These are phyloP conservation scores for Cephalopterus ornatus DNA, from an alignment of 2,113 vertebrate genomes.

Conservation along the genomic window DNA sequence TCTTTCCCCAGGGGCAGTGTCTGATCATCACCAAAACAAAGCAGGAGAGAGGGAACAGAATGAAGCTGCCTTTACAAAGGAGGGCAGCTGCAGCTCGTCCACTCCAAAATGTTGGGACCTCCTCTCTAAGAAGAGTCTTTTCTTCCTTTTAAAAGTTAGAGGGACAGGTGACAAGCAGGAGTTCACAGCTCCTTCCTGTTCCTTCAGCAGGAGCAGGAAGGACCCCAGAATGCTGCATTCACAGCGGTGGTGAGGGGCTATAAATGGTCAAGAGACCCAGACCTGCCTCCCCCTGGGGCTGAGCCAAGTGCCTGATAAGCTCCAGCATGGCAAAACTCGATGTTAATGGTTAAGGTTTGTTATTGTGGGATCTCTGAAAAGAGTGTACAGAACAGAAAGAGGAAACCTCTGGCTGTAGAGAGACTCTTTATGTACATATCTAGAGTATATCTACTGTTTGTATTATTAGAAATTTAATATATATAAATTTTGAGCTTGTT, in stretches of 20 bases:
- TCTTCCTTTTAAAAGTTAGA: neutral
- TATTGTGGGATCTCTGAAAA: neutral
- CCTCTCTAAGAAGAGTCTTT: neutral
- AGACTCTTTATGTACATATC: neutral
- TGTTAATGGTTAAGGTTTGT: neutral
- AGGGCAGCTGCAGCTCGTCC: neutral
- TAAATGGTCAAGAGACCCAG: neutral
- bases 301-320: neutral
- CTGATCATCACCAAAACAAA: neutral
- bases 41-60: neutral
- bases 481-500: neutral
- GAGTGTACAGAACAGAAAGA: neutral
- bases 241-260: accelerated
- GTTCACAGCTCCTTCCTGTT: neutral
- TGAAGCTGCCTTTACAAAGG: neutral
- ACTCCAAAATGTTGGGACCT: neutral
- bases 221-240: neutral
- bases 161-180: neutral
- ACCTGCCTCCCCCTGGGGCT: neutral
- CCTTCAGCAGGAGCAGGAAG: neutral
- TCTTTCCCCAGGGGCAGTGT: neutral
- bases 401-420: neutral
- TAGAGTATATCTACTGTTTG: neutral
- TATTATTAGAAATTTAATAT: neutral
- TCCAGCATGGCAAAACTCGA: neutral